A percentile compares a stretch with the other conserved stretches of the same genome.
These are phyloP conservation scores for Troilus luridus DNA, from an alignment of 2,888 invertebrate genomes.

Conservation along the genomic window DNA sequence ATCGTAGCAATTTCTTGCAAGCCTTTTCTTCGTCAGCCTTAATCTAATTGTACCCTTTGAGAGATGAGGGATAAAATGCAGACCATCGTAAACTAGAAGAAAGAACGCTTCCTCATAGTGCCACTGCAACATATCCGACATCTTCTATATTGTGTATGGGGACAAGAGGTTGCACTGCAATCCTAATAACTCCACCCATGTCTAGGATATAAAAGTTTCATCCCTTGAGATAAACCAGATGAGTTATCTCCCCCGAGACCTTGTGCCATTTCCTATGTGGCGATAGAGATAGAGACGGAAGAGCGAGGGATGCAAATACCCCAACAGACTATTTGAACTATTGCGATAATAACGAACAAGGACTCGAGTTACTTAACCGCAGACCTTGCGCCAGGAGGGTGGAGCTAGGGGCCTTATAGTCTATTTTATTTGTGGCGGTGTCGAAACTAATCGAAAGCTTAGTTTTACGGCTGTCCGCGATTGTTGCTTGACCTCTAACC, in stretches of 20 bases:
- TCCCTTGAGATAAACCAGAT: background rate
- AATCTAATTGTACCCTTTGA: background rate
- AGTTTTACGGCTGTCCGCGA: background rate
- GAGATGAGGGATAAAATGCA: background rate
- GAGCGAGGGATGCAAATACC: background rate
- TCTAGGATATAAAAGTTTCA: slow-evolving; percentile 49
- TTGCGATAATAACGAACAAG: slow-evolving; percentile 19
- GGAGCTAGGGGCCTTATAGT: background rate
- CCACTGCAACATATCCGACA: background rate
- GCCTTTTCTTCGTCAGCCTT: background rate
- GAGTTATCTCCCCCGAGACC: slow-evolving; percentile 7
- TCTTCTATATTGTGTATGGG: background rate
- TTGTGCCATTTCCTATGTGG: slow-evolving; percentile 12
- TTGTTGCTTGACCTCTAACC: slow-evolving; percentile 2
- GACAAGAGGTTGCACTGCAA: background rate
- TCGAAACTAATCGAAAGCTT: slow-evolving; percentile 19
- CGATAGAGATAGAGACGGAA: background rate
- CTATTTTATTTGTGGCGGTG: slow-evolving; percentile 1
- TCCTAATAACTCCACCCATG: slow-evolving; percentile 25
- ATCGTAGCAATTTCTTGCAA: too few species aligned
- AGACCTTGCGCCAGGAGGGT: slow-evolving; percentile 7
- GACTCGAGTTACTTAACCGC: slow-evolving; percentile 14
- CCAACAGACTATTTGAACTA: background rate
- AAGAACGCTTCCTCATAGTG: background rate
- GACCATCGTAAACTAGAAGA: slow-evolving; percentile 1